phyloP scores from a whole-genome alignment of 2,797 vertebrate genomes.

The Tragopan temminckii region DNA sequence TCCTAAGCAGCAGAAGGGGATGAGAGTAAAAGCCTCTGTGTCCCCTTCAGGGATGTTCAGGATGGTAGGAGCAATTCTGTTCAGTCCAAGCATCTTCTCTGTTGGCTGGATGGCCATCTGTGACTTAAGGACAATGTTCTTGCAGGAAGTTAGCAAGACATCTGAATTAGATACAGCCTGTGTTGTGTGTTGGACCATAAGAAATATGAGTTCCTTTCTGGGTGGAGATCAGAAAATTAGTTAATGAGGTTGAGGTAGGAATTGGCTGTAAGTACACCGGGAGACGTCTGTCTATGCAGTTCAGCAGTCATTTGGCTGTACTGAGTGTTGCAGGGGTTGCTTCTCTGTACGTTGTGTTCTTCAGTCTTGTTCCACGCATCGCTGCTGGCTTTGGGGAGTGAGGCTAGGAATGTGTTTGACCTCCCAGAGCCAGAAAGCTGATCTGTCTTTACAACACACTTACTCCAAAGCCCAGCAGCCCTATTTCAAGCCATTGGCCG shows the following conservation, averaged over 20 bases:
- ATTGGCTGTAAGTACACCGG: neutral
- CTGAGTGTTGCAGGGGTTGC: accelerated
- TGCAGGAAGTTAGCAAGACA: neutral
- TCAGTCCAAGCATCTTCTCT: neutral
- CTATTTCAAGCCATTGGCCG: neutral
- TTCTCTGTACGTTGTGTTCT: neutral
- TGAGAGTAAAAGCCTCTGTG: neutral
- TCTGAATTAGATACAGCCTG: neutral
- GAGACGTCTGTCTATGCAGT: neutral
- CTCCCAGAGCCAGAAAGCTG: neutral
- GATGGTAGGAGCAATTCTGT: neutral
- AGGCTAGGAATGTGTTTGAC: neutral
- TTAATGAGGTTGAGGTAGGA: neutral
- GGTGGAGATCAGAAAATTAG: neutral
- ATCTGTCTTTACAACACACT: neutral
- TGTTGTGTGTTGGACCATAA: neutral
- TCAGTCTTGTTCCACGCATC: neutral
- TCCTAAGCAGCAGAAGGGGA: neutral
- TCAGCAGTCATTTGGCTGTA: neutral
- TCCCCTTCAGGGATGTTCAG: neutral
- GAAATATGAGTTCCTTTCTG: neutral
- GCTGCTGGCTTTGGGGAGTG: neutral
- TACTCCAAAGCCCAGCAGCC: neutral
- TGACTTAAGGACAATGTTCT: neutral
- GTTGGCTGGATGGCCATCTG: neutral